A percentile compares a stretch with the other conserved stretches of the same genome.
Evolutionary conservation across 2,888 invertebrate genomes (phyloP).

Genomic region (Nemurella pictetii): DNA sequence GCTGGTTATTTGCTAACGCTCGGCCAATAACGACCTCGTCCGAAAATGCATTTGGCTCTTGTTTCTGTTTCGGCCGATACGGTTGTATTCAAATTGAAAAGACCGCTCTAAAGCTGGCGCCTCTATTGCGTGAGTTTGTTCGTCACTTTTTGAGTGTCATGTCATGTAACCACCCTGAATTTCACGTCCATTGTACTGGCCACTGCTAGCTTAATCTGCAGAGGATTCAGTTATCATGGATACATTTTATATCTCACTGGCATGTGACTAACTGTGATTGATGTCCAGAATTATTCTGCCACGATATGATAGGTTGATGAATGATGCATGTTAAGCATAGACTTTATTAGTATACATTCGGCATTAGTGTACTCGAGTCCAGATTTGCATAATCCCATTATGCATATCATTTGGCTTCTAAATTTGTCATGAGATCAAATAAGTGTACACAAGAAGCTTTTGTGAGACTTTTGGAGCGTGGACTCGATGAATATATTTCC

Average conservation of each 20-base stretch:
- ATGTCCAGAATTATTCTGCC: constrained; percentile 4
- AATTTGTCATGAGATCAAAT: background rate
- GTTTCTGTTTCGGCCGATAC: background rate
- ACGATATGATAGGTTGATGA: constrained; percentile 13
- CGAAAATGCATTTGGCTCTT: background rate
- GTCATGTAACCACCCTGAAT: background rate
- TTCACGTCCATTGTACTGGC: background rate
- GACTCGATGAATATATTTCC: no score
- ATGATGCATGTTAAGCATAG: constrained; percentile 1
- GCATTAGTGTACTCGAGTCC: background rate
- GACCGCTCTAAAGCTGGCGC: background rate
- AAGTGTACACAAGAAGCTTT: no score
- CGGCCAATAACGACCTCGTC: background rate
- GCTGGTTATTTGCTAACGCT: background rate
- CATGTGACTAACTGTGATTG: constrained; percentile 15
- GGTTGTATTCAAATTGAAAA: background rate
- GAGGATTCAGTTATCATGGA: constrained; percentile 15
- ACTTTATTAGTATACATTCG: background rate
- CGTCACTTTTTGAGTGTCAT: background rate
- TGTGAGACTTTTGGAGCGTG: no score
- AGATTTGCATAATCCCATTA: background rate
- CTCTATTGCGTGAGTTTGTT: background rate
- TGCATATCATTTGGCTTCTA: background rate
- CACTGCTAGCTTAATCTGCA: background rate
- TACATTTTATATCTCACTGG: background rate